These are phyloP conservation scores for Xanthostigma xanthostigma DNA, from an alignment of 2,888 invertebrate species.

Conservation along the genomic window DNA sequence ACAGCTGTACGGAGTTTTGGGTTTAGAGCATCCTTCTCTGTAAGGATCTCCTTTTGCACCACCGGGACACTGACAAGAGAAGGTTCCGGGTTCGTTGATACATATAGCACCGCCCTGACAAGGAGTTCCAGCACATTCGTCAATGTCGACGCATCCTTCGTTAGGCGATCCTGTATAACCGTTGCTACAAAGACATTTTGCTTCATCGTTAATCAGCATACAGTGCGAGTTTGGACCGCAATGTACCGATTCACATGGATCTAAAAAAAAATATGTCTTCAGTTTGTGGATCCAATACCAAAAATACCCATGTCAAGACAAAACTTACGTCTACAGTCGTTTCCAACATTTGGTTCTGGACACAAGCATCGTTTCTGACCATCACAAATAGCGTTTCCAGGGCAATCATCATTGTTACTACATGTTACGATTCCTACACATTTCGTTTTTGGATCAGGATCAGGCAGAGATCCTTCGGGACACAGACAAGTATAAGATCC, in stretches of 20 bases:
- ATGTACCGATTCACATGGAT: conserved; percentile 76
- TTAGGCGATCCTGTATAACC: conserved; percentile 61
- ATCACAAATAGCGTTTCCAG: conserved; percentile 80
- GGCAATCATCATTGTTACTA: conserved; percentile 59
- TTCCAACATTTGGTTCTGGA: conserved; percentile 81
- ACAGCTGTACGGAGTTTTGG: conserved; percentile 51
- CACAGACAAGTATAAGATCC: conserved; percentile 70
- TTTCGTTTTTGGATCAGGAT: conserved; percentile 67
- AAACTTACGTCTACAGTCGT: conserved; percentile 80
- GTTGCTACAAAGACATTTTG: conserved; percentile 68
- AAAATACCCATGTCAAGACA: not conserved
- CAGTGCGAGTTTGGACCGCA: conserved; percentile 84
- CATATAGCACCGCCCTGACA: conserved; percentile 79
- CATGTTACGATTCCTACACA: conserved; percentile 76
- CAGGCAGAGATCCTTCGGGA: conserved; percentile 65
- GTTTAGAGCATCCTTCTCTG: conserved; percentile 55
- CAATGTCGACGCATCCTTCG: conserved; percentile 71
- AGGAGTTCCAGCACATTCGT: conserved; percentile 72
- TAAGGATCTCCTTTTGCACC: conserved; percentile 70
- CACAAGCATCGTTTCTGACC: conserved; percentile 64
- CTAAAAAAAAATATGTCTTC: conserved; percentile 32
- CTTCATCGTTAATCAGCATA: conserved; percentile 66
- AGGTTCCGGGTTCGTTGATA: conserved; percentile 74
- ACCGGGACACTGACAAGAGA: conserved; percentile 76
- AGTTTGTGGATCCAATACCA: not conserved